Evolutionary conservation across 2,113 vertebrate genomes (phyloP), one percentile per base, ranked within the genome.

Genomic region (Crotophaga sulcirostris): DNA sequence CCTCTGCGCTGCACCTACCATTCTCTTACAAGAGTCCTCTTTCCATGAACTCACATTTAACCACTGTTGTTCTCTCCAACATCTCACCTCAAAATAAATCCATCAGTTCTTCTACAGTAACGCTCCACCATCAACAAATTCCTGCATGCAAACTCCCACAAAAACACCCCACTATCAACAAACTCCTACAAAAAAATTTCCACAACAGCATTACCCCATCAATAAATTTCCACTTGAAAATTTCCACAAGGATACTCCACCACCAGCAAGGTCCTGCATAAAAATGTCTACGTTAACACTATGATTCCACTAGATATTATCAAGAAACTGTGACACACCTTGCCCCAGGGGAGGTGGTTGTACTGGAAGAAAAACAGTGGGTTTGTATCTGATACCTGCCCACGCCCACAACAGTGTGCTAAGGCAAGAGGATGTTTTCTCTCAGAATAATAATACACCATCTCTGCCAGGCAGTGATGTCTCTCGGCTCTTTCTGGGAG

Each of bases 401-500:
- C 4, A 14, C 80, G 26, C n/a, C 54, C 3, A 3, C 19, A 68
- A 13, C 1, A 38, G 7, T 36, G 42, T 1, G 1, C 15, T 59
- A 20, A 62, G 10, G 60, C 60, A 84, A 84, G n/a, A 76, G 20
- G 16, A 29, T 21, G 8, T 29, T 96, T 84, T 42, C 49, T 73
- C 44, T 76, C n/a, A 85, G 55, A 79, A 29, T 3, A 66, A 15
- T 34, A 82, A 76, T 18, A 16, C 10, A 26, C 3, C 6, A 33
- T 87, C 89, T 62, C 60, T 79, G 75, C n/a, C n/a, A n/a, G 45
- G 51, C 67, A 69, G 26, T 0, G 1, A 58, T 26, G 33, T 7
- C 33, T 60, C 55, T 78, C 0, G 0, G 15, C 29, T 79, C 24
- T 70, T 88, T 18, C 42, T 4, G 1, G 25, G 36, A 63, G n/a